phyloP scores from a whole-genome alignment of 2,113 vertebrate species.

The Dipodomys stephensi region DNA sequence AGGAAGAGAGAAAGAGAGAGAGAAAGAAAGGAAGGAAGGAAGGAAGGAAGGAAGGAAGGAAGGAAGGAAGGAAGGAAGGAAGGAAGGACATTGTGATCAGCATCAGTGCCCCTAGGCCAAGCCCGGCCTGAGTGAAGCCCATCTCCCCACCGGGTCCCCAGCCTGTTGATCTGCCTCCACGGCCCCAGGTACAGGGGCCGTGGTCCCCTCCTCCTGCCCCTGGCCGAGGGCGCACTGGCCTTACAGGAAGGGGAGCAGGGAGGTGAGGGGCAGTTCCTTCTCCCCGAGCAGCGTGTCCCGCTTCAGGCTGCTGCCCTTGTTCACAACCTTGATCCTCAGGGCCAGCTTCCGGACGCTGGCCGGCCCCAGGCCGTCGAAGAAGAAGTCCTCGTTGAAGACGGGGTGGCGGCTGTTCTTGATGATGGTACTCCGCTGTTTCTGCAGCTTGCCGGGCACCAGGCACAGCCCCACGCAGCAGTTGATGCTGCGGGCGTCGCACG shows the following conservation, averaged over 20 bases:
- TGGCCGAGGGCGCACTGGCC: background rate
- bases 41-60: too few relatives aligned
- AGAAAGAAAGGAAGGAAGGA: too few relatives aligned
- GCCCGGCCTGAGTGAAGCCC: background rate
- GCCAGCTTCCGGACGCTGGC: conserved; percentile 93
- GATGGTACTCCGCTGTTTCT: conserved; percentile 98
- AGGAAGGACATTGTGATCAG: background rate
- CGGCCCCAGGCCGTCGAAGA: conserved; percentile 94
- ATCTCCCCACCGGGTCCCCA: background rate
- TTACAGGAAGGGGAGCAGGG: conserved; percentile 90
- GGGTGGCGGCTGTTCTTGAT: conserved; percentile 98
- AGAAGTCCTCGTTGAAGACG: conserved; percentile 98
- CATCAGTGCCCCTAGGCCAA: background rate
- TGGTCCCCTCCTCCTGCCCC: too few relatives aligned
- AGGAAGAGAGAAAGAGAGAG: too few relatives aligned
- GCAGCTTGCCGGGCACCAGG: conserved; percentile 96
- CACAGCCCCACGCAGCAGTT: conserved; percentile 97
- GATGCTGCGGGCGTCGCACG: conserved; percentile 93
- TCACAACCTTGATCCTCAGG: conserved; percentile 97
- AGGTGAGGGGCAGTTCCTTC: conserved; percentile 91
- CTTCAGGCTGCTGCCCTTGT: conserved; percentile 98
- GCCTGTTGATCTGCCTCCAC: background rate
- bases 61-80: too few relatives aligned
- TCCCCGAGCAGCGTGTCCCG: conserved; percentile 96
- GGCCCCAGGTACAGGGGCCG: rapidly evolving